Base-by-base conservation (phyloP, 2,888 invertebrate species). In the Amiota mariae region DNA sequence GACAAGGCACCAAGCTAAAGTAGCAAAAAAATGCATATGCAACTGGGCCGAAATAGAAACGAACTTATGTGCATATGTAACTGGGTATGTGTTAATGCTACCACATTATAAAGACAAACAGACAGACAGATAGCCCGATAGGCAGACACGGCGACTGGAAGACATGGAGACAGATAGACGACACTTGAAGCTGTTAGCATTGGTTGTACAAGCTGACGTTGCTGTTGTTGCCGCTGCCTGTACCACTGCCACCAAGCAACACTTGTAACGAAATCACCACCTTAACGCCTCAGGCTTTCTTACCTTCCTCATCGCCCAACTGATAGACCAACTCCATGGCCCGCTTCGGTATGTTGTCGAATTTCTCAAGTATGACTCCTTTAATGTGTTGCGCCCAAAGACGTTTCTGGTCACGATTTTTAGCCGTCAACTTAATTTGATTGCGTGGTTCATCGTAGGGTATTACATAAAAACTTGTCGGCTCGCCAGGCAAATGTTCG, bases 381-480 rank as follows among this genome's bases (percentile, higher is more conserved):
- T 90, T 90, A 78, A 90, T 88, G 82, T 90, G 88, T 80, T 90
- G 90, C 79, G 90, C 89, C 90, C 90, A 90, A 72, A 89, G 84
- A 75, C 90, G 88, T 86, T 90, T 90, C 82, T 89, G 89, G 85
- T 90, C 90, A 85, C 90, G 90, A 89, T 90, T 90, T 82, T 87
- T 85, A 73, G 90, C 90, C 74, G 89, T 90, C 85, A 90, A 81
- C 82, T 98, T 98, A 87, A 97, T 96, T 90, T 98, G 97, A 73
- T 95, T 92, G 74, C 96, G 93, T 75, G 98, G 98, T 91, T 97
- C 97, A 91, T 98, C 97, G 91, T 97, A 98, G 63, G 98, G 98
- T 87, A 98, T 95, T 82, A 98, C 96, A 91, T 98, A 98, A 91
- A 98, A 99, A 86, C 97, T 97, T 70, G 97, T 93, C 56, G 98